Evolutionary conservation across 37 sponge, comb jelly and placozoan genomes (phyloP).

Genomic region (Theonella swinhoei): DNA sequence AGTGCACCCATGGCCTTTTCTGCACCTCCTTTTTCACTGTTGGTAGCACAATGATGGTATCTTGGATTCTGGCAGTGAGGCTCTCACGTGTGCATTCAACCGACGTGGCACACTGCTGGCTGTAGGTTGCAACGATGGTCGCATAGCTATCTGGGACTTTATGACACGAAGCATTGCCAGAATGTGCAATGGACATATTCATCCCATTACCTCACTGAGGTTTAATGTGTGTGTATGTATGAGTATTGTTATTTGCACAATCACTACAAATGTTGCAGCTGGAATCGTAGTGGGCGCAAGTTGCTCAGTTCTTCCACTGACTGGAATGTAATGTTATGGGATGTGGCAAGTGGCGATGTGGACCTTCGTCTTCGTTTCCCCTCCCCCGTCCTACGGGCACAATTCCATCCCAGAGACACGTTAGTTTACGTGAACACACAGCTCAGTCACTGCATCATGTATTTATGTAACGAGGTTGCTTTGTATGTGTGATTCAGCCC

Average conservation of each 20-base stretch:
- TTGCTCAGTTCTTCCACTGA: conserved; percentile 91
- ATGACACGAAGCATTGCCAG: conserved; percentile 95
- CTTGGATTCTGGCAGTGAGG: conserved; percentile 94
- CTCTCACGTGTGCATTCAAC: conserved; percentile 95
- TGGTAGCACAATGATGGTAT: conserved; percentile 90
- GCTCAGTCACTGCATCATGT: too few species aligned
- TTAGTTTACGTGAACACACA: conserved; percentile 19
- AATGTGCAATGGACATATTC: conserved; percentile 81
- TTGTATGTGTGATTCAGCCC: too few species aligned
- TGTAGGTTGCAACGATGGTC: conserved; percentile 98
- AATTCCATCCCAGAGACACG: conserved; percentile 94
- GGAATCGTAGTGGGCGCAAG: conserved; percentile 82
- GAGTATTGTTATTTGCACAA: not conserved
- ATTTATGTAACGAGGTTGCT: too few species aligned
- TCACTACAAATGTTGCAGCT: conserved; percentile 34
- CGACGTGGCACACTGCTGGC: conserved; percentile 92
- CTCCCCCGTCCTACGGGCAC: conserved; percentile 85
- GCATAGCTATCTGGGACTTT: conserved; percentile 93
- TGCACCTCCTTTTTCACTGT: not conserved
- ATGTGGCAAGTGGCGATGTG: conserved; percentile 85
- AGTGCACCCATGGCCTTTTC: not conserved
- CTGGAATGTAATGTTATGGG: conserved; percentile 93
- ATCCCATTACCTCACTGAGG: conserved; percentile 95
- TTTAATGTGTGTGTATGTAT: conserved; percentile 20
- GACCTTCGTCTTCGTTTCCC: conserved; percentile 86